A percentile compares a stretch with the other conserved stretches of the same genome.
These are phyloP conservation scores for Pituophis catenifer DNA, from an alignment of 2,113 vertebrate species.

Conservation along the genomic window DNA sequence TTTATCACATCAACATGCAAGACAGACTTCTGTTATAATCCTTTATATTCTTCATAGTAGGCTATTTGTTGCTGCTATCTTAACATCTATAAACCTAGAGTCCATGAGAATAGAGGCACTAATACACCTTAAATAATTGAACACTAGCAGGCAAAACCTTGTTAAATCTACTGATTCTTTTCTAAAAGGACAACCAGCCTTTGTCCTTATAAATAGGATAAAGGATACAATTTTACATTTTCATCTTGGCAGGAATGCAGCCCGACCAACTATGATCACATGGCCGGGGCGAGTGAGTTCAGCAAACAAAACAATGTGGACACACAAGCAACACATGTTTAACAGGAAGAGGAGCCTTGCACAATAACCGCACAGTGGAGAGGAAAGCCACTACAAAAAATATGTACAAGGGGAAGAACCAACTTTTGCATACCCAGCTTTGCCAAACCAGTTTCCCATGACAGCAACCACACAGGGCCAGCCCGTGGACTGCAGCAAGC, in stretches of 20 bases:
- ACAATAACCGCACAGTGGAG: background rate
- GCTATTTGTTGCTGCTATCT: background rate
- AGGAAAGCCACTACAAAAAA: conserved; percentile 20
- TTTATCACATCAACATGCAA: background rate
- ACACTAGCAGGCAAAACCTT: background rate
- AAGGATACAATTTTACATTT: background rate
- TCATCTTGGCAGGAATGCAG: background rate
- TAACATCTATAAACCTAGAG: background rate
- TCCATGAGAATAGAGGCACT: background rate
- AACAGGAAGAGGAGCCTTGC: background rate
- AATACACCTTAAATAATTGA: background rate
- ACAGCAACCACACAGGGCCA: conserved; percentile 97
- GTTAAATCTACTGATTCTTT: background rate
- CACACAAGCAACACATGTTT: background rate
- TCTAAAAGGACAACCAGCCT: background rate
- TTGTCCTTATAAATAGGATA: background rate
- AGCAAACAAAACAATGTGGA: background rate
- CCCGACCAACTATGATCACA: background rate
- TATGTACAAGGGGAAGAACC: background rate
- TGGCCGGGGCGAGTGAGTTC: background rate
- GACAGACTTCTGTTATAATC: background rate
- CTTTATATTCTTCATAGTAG: background rate
- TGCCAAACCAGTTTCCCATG: conserved; percentile 99
- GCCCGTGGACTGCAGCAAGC: conserved; percentile 92
- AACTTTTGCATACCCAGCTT: conserved; percentile 78